These are phyloP conservation scores for Vespertilio murinus DNA, from an alignment of 2,797 vertebrate genomes.

Conservation along the genomic window DNA sequence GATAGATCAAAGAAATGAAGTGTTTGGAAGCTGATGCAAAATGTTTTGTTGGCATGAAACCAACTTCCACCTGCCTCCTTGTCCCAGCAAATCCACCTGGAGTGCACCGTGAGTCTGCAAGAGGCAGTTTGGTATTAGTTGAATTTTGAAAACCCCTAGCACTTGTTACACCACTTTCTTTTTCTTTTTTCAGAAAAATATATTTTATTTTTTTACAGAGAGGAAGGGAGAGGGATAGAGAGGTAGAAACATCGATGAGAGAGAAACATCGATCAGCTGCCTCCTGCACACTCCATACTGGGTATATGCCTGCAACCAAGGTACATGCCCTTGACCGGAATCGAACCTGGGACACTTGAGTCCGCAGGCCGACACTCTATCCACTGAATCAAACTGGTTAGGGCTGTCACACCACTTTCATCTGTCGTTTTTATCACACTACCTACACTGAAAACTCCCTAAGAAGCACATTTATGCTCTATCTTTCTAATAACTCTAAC, in stretches of 20 bases:
- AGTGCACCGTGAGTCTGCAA: background rate
- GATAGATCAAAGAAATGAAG: background rate
- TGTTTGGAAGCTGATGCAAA: background rate
- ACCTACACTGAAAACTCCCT: background rate
- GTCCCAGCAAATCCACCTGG: background rate
- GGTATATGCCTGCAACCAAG: no score
- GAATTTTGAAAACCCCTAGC: background rate
- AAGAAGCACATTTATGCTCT: background rate
- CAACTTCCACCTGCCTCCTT: background rate
- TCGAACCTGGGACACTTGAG: no score
- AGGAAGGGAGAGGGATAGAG: no score
- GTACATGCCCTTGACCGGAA: no score
- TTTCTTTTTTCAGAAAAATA: no score
- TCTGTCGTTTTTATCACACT: background rate
- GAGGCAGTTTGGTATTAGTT: background rate
- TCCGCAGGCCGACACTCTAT: no score
- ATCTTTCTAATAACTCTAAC: background rate
- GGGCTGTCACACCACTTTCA: background rate
- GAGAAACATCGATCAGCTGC: no score
- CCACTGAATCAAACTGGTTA: no score
- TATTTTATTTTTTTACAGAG: no score
- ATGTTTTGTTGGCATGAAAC: background rate
- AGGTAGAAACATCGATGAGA: no score
- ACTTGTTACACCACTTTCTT: background rate
- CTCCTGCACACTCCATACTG: no score